These are phyloP conservation scores for Prionailurus viverrinus DNA, from an alignment of 2,113 vertebrate genomes.

Conservation along the genomic window DNA sequence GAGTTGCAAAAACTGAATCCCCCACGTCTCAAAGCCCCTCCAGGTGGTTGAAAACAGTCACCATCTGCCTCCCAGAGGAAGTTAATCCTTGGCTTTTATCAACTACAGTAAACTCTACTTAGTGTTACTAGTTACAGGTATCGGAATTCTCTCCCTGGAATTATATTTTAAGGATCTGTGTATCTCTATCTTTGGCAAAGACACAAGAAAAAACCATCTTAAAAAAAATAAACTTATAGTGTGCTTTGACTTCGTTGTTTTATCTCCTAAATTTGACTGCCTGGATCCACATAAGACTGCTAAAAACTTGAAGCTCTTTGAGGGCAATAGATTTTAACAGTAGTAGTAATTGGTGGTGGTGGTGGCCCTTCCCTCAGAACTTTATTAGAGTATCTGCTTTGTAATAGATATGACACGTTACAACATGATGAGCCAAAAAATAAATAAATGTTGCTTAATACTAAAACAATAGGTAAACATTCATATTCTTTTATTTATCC, in stretches of 20 bases:
- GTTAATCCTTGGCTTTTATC: slow-evolving; percentile 82
- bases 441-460: not conserved
- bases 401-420: not conserved
- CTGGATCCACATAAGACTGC: not conserved
- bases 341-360: rapidly evolving
- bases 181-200: slow-evolving; percentile 65
- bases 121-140: slow-evolving; percentile 73
- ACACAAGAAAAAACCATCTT: slow-evolving; percentile 51
- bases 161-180: slow-evolving; percentile 68
- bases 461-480: not conserved
- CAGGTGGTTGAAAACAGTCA: slow-evolving; percentile 80
- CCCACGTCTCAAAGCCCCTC: slow-evolving; percentile 83
- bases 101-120: slow-evolving; percentile 81
- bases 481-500: not conserved
- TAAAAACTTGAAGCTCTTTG: slow-evolving; percentile 53
- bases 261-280: slow-evolving; percentile 51
- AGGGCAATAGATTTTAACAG: not conserved
- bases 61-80: slow-evolving; percentile 78
- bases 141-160: slow-evolving; percentile 70
- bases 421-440: not conserved
- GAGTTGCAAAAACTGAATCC: slow-evolving; percentile 83
- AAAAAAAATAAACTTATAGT: slow-evolving; percentile 54
- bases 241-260: slow-evolving; percentile 64
- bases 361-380: not conserved
- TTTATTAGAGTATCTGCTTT: not conserved